Percentiles rank a stretch among this genome's conserved stretches.
phyloP scores from a whole-genome alignment of 2,113 vertebrate species.

The Microtus montanus region DNA sequence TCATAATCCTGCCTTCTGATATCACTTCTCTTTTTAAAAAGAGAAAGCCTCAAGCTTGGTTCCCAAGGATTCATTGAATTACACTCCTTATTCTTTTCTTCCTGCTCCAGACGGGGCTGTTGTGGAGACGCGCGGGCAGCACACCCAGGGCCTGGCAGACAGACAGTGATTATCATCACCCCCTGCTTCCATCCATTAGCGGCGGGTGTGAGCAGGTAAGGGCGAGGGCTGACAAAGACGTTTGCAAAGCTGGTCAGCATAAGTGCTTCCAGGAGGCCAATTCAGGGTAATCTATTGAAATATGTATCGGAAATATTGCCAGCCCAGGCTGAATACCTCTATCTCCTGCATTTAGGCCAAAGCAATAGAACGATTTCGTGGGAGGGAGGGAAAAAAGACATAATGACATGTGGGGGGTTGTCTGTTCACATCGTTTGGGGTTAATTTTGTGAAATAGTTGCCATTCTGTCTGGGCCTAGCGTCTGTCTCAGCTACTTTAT shows the following conservation, averaged over 20 bases:
- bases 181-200: slow-evolving; percentile 69
- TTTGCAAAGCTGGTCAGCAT: slow-evolving; percentile 76
- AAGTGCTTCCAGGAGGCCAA: slow-evolving; percentile 75
- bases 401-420: slow-evolving; percentile 60
- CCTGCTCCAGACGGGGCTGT: slow-evolving; percentile 42
- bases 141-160: slow-evolving; percentile 47
- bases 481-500: slow-evolving; percentile 72
- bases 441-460: slow-evolving; percentile 78
- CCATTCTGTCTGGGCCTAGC: slow-evolving; percentile 68
- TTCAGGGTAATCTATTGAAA: slow-evolving; percentile 75
- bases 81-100: slow-evolving; percentile 48
- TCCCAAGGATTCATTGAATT: slow-evolving; percentile 64
- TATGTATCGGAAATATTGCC: slow-evolving; percentile 62
- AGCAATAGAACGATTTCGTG: slow-evolving; percentile 61
- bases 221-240: slow-evolving; percentile 75
- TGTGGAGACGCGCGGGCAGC: slow-evolving; percentile 53
- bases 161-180: slow-evolving; percentile 67
- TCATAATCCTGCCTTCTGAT: slow-evolving; percentile 72
- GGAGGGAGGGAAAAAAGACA: slow-evolving; percentile 36
- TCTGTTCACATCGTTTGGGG: slow-evolving; percentile 65
- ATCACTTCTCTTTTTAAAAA: slow-evolving; percentile 67
- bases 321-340: slow-evolving; percentile 59
- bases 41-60: slow-evolving; percentile 65
- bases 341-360: slow-evolving; percentile 60
- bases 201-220: slow-evolving; percentile 73